A percentile compares a stretch with the other conserved stretches of the same genome.
phyloP scores from a whole-genome alignment of 2,113 vertebrate species.

The Lanius collurio region DNA sequence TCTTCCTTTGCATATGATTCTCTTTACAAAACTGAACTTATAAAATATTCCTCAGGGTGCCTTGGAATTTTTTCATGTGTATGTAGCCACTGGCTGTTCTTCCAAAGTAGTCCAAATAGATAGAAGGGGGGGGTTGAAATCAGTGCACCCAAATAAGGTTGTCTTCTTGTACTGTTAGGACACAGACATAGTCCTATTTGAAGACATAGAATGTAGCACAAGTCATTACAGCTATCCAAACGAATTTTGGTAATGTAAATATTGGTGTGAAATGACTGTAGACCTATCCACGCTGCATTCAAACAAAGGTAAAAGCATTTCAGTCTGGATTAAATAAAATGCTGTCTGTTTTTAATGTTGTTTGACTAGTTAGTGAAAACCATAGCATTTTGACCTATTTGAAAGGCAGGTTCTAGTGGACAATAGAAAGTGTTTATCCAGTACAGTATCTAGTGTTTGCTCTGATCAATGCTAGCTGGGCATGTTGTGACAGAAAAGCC shows the following conservation, averaged over 20 bases:
- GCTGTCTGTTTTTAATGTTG: not conserved
- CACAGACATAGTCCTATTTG: not conserved
- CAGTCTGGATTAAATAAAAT: not conserved
- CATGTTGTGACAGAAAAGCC: not conserved
- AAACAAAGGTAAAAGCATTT: not conserved
- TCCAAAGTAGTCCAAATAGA: not conserved
- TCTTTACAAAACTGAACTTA: not conserved
- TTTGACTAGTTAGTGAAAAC: not conserved
- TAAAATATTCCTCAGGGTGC: not conserved
- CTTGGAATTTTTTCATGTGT: not conserved
- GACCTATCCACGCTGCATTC: not conserved
- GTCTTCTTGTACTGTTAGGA: not conserved
- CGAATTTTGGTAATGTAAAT: not conserved
- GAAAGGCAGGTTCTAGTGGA: not conserved
- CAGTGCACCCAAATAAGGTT: not conserved
- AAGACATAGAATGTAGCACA: not conserved
- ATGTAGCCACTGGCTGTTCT: not conserved
- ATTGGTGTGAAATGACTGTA: not conserved
- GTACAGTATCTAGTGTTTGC: not conserved
- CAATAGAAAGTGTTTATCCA: not conserved
- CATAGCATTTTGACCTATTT: not conserved
- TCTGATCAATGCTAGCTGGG: not conserved
- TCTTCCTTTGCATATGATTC: not conserved
- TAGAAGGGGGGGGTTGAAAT: not conserved
- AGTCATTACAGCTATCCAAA: not conserved